These are phyloP conservation scores for Tragelaphus strepsiceros DNA, from an alignment of 2,113 vertebrate genomes.

Conservation along the genomic window DNA sequence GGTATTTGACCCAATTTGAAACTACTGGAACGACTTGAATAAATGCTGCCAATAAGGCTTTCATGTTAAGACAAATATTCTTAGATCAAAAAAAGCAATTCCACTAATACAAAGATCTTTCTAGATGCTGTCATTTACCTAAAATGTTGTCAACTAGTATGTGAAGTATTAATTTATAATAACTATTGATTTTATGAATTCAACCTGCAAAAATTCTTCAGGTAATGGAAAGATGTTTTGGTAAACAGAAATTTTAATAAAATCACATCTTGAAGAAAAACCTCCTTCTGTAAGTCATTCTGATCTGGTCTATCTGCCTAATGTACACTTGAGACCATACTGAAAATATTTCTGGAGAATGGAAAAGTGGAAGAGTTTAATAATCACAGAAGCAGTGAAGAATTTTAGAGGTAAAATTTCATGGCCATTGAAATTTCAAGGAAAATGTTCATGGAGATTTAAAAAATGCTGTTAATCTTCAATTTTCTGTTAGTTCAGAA, in stretches of 20 bases:
- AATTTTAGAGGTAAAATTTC: constrained; percentile 22
- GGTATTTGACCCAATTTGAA: constrained; percentile 35
- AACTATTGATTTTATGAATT: constrained; percentile 56
- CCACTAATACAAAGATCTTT: constrained; percentile 57
- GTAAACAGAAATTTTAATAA: constrained; percentile 20
- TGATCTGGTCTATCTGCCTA: neutral
- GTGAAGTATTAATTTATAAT: constrained; percentile 56
- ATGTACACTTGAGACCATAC: neutral
- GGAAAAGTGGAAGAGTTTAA: constrained; percentile 11
- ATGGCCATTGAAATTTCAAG: neutral
- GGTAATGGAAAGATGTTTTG: constrained; percentile 33
- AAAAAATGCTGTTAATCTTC: neutral
- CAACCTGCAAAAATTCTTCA: constrained; percentile 32
- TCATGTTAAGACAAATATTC: constrained; percentile 54
- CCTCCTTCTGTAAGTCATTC: neutral
- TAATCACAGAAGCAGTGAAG: neutral
- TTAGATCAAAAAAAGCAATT: constrained; percentile 68
- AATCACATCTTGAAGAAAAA: constrained; percentile 34
- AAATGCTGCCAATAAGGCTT: constrained; percentile 63
- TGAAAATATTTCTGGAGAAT: constrained; percentile 29
- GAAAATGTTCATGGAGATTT: constrained; percentile 7
- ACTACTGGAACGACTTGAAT: constrained; percentile 34
- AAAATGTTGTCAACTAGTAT: constrained; percentile 61
- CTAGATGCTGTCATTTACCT: constrained; percentile 56
- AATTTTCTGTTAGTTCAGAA: constrained; percentile 23